phyloP scores from a whole-genome alignment of 2,888 invertebrate species.

The Tenthredo notha region DNA sequence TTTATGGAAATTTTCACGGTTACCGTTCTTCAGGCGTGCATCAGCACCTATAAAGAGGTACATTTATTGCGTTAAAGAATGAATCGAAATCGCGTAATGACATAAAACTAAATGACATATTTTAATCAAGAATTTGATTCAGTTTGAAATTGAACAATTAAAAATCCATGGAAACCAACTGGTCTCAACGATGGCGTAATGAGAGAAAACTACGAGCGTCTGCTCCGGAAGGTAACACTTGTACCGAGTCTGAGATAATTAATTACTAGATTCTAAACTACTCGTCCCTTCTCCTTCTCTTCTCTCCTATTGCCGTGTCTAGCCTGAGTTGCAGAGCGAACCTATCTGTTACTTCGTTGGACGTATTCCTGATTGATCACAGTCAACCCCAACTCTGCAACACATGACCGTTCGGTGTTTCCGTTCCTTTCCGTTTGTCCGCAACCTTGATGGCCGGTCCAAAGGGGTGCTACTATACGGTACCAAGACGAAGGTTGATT shows the following conservation, averaged over 20 bases:
- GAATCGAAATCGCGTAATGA: not conserved
- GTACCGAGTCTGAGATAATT: not conserved
- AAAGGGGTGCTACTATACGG: not conserved
- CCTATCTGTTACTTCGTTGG: slow-evolving; percentile 11
- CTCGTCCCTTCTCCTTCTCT: not conserved
- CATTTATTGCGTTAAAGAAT: not conserved
- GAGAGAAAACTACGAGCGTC: not conserved
- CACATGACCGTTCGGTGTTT: slow-evolving; percentile 3
- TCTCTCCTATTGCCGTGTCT: not conserved
- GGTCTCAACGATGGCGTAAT: not conserved
- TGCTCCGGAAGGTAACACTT: not conserved
- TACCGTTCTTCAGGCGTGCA: not conserved
- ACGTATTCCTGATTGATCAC: slow-evolving; percentile 37
- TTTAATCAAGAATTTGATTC: not conserved
- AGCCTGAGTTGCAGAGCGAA: not conserved
- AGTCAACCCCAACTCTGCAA: not conserved
- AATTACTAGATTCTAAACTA: not conserved
- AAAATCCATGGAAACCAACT: not conserved
- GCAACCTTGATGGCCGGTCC: not conserved
- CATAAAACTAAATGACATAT: not conserved
- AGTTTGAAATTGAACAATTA: not conserved
- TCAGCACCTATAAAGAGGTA: not conserved
- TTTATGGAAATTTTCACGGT: too few relatives aligned
- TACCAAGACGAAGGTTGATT: slow-evolving; percentile 31
- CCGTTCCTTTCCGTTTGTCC: not conserved